These are phyloP conservation scores for Himalopsyche tibetana DNA, from an alignment of 2,888 invertebrate species.

Conservation along the genomic window DNA sequence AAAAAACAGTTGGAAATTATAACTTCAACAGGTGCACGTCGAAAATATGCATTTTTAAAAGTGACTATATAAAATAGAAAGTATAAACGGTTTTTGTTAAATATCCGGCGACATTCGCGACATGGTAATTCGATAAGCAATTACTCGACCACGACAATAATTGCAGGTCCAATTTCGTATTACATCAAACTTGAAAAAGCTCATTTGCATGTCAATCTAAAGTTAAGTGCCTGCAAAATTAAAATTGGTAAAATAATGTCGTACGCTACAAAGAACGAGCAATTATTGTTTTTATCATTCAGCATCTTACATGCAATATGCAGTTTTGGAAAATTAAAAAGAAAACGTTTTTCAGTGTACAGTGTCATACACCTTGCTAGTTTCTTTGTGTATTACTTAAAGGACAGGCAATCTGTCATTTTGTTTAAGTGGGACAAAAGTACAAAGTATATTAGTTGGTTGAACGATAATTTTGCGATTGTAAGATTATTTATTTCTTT, in stretches of 20 bases:
- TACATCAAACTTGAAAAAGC: constrained; percentile 4
- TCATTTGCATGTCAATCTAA: constrained; percentile 14
- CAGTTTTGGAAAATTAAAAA: not conserved
- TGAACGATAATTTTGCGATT: no score
- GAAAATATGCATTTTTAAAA: not conserved
- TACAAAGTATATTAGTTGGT: no score
- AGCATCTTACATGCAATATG: not conserved
- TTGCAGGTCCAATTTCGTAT: not conserved
- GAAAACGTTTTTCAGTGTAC: not conserved
- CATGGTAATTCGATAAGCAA: not conserved
- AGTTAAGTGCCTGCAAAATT: not conserved
- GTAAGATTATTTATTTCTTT: no score
- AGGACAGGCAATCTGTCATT: constrained; percentile 5
- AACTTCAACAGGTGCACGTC: not conserved
- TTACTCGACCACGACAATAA: constrained; percentile 25
- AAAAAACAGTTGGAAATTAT: not conserved
- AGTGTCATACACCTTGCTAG: not conserved
- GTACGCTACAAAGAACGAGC: not conserved
- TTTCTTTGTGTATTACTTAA: not conserved
- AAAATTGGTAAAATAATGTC: not conserved
- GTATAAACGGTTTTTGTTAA: not conserved
- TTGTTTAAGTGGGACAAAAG: not conserved
- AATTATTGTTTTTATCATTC: not conserved
- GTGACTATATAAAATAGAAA: not conserved
- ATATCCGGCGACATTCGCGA: constrained; percentile 9